Percentiles rank a stretch among this genome's conserved stretches.
Evolutionary conservation across 2,797 vertebrate genomes (phyloP).

Genomic region (Sitta carolinensis): DNA sequence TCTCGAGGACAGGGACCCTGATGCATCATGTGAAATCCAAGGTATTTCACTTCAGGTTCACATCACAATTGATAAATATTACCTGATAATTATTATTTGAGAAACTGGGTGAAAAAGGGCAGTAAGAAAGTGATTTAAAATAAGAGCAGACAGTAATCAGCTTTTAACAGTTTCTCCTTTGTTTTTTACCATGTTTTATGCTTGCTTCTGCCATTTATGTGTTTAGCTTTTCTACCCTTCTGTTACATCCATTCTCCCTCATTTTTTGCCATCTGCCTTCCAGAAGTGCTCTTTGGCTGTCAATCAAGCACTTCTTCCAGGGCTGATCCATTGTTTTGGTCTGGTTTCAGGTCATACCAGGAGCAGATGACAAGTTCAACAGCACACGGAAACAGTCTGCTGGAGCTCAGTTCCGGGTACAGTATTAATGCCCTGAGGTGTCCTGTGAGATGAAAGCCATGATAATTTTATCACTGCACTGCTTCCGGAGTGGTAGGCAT

Average conservation of each 20-base stretch:
- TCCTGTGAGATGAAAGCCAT: neutral
- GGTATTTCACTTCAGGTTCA: conserved; percentile 46
- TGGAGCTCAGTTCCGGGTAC: conserved; percentile 78
- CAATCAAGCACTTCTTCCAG: neutral
- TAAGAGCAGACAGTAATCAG: neutral
- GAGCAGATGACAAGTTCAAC: conserved; percentile 73
- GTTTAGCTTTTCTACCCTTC: neutral
- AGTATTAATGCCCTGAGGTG: neutral
- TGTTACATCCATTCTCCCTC: neutral
- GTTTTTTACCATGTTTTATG: neutral
- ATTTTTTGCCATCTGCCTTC: neutral
- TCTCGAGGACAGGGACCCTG: conserved; percentile 80
- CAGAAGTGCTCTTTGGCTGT: neutral
- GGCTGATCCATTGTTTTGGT: neutral
- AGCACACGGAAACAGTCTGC: conserved; percentile 79
- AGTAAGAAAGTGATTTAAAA: neutral
- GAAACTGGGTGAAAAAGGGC: neutral
- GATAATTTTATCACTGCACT: neutral
- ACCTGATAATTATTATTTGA: neutral
- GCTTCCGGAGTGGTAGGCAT: neutral
- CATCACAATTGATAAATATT: neutral
- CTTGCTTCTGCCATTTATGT: neutral
- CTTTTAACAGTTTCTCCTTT: neutral
- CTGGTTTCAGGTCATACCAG: conserved; percentile 26
- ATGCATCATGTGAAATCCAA: conserved; percentile 75